phyloP scores from a whole-genome alignment of 2,888 invertebrate species.

The Cephus sareptanus region DNA sequence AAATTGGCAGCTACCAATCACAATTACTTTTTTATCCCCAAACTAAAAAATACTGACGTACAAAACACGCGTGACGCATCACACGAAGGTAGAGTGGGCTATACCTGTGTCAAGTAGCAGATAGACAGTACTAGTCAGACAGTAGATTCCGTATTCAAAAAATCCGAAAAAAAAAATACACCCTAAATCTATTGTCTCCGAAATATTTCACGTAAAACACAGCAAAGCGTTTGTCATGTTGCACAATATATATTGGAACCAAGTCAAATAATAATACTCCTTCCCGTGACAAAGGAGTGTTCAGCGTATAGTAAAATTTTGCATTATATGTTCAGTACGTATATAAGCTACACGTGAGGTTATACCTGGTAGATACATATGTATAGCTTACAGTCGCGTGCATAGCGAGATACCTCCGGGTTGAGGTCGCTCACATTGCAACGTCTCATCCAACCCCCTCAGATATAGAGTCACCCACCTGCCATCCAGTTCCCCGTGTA shows the following conservation, averaged over 20 bases:
- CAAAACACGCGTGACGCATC: not conserved
- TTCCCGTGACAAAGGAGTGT: conserved; percentile 18
- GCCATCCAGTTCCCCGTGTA: not conserved
- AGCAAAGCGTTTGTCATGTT: not conserved
- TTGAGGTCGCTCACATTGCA: not conserved
- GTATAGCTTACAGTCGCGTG: not conserved
- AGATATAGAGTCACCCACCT: not conserved
- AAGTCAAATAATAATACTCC: not conserved
- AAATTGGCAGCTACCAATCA: not conserved
- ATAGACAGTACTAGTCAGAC: not conserved
- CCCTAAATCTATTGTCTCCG: not conserved
- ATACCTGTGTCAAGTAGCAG: not conserved
- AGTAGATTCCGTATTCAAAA: not conserved
- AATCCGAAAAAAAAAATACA: not conserved
- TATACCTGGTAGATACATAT: not conserved
- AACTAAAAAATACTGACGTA: not conserved
- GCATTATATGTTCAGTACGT: conserved; percentile 12
- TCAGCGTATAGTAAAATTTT: conserved; percentile 29
- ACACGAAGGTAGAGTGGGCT: not conserved
- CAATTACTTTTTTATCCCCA: not conserved
- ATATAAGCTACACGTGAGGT: not conserved
- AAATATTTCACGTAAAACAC: not conserved
- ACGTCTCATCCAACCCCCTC: not conserved
- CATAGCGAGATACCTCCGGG: not conserved
- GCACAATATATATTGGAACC: not conserved